Conservation (phyloP, 2,113 vertebrate genomes). For the Nanger granti region DNA sequence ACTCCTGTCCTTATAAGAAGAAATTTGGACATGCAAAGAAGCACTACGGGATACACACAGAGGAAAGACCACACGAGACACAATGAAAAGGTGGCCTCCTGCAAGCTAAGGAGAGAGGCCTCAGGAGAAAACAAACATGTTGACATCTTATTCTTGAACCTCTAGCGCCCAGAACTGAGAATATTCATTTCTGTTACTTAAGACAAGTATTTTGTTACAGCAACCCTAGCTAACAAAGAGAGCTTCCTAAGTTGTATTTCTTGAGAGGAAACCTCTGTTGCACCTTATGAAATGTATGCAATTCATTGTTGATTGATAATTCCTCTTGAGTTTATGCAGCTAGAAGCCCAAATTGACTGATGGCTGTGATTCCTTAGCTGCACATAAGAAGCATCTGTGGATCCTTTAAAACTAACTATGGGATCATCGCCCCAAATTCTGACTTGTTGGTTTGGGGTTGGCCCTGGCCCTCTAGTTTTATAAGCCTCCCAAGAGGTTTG, state of each 20-base stretch:
- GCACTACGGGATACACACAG: not conserved
- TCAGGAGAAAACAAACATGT: not conserved
- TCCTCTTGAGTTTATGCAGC: not conserved
- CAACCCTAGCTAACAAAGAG: not conserved
- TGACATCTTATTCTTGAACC: not conserved
- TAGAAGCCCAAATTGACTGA: not conserved
- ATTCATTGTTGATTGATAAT: not conserved
- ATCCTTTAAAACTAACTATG: not conserved
- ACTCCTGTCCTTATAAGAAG: not conserved
- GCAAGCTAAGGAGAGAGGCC: not conserved
- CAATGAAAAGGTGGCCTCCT: not conserved
- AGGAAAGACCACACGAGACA: not conserved
- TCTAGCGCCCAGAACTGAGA: not conserved
- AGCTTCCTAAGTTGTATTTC: not conserved
- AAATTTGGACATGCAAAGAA: not conserved
- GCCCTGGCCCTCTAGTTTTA: not conserved
- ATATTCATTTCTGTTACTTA: not conserved
- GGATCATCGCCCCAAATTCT: not conserved
- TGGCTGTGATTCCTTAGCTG: not conserved
- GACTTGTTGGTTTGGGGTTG: not conserved
- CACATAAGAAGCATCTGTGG: not conserved
- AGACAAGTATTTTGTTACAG: not conserved
- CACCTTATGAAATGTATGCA: not conserved
- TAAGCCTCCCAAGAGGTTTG: not conserved
- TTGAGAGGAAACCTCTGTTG: not conserved